Conservation (phyloP, 2,113 vertebrate genomes). For the Spermophilus dauricus region DNA sequence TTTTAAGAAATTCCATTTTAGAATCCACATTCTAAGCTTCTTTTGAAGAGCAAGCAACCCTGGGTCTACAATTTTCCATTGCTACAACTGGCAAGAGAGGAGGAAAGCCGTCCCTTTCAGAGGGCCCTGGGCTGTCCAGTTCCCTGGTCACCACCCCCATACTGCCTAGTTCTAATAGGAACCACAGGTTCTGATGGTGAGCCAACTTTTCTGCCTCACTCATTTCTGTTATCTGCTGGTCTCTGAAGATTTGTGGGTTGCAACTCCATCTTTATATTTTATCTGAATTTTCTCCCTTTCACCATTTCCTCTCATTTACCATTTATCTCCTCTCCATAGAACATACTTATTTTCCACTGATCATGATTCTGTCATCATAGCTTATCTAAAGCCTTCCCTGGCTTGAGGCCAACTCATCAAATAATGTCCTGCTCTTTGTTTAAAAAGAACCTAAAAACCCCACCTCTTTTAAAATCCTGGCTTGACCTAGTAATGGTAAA, state of each 20-base stretch:
- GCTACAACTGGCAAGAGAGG: neutral
- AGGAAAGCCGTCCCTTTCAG: neutral
- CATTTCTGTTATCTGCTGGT: neutral
- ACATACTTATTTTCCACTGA: neutral
- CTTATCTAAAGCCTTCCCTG: neutral
- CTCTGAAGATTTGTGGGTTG: neutral
- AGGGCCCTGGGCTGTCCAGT: neutral
- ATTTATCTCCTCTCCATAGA: neutral
- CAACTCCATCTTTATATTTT: neutral
- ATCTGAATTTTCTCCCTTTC: neutral
- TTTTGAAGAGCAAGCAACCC: neutral
- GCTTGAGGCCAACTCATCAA: neutral
- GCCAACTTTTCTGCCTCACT: neutral
- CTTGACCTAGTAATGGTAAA: neutral
- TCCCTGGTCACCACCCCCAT: neutral
- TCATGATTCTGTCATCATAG: neutral
- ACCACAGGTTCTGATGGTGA: neutral
- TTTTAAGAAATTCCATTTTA: slow-evolving; percentile 20
- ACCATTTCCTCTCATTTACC: neutral
- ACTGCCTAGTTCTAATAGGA: neutral
- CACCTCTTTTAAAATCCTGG: neutral
- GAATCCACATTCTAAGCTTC: neutral
- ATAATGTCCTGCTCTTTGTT: neutral
- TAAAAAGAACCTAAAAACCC: neutral
- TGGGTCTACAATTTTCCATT: neutral